These are phyloP conservation scores for Acropternis orthonyx DNA, from an alignment of 2,797 vertebrate species.

Conservation along the genomic window DNA sequence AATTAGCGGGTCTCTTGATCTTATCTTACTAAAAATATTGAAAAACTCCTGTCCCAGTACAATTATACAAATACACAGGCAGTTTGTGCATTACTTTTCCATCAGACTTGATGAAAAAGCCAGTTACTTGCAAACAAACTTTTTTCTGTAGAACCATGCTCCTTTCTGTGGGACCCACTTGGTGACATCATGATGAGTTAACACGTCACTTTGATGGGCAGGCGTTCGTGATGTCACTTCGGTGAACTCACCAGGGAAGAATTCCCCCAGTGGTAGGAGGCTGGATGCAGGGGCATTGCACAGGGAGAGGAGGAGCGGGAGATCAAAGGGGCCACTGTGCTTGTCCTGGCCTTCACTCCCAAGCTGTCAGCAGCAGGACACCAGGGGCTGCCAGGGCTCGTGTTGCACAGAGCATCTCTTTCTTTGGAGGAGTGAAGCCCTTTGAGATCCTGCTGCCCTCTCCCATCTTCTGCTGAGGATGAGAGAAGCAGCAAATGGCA, in stretches of 20 bases:
- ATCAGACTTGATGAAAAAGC: not conserved
- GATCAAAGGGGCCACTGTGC: not conserved
- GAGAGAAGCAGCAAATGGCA: not conserved
- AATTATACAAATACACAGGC: not conserved
- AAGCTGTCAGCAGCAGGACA: not conserved
- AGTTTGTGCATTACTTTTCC: not conserved
- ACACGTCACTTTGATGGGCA: not conserved
- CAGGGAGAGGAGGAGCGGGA: not conserved
- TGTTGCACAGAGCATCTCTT: not conserved
- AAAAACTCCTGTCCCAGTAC: not conserved
- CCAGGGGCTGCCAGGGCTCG: rapidly evolving
- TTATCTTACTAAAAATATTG: not conserved
- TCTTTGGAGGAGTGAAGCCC: not conserved
- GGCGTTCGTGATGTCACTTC: rapidly evolving
- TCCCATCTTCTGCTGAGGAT: not conserved
- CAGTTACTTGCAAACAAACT: not conserved
- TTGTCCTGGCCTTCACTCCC: not conserved
- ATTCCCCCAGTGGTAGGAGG: not conserved
- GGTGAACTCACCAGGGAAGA: not conserved
- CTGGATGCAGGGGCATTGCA: not conserved
- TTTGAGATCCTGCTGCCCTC: not conserved
- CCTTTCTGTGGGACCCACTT: not conserved
- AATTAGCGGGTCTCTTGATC: slow-evolving; percentile 21
- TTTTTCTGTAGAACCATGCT: not conserved
- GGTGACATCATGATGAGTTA: not conserved